Percentiles rank a stretch among this genome's conserved stretches.
Conservation (phyloP, 1,140 invertebrate species). For the Philaenus spumarius region DNA sequence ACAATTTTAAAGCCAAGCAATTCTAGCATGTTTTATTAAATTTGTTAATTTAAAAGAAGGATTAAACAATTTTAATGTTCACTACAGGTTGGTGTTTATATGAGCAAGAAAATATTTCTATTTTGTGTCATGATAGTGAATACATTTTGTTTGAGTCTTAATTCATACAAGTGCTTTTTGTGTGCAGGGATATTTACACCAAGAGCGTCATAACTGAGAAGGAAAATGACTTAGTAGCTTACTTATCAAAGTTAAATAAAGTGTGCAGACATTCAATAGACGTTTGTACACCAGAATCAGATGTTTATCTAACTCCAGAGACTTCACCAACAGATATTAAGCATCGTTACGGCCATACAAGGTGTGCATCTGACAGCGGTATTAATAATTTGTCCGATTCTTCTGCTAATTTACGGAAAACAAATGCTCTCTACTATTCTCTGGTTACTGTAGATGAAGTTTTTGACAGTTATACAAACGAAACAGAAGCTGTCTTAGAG, state of each 20-base stretch:
- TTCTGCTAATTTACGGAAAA: conserved; percentile 5
- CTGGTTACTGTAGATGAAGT: conserved; percentile 31
- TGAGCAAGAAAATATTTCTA: too few relatives aligned
- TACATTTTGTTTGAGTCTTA: too few relatives aligned
- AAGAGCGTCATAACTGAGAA: conserved; percentile 21
- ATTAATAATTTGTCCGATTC: not conserved
- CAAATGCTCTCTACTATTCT: conserved; percentile 27
- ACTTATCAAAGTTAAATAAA: conserved; percentile 18
- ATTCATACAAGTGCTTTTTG: conserved; percentile 1
- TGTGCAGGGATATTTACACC: conserved; percentile 28
- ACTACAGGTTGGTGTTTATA: too few relatives aligned
- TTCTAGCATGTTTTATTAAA: too few relatives aligned
- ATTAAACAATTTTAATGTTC: too few relatives aligned
- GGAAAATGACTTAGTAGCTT: conserved; percentile 24
- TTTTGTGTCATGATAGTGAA: too few relatives aligned
- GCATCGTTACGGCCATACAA: conserved; percentile 4
- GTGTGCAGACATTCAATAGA: conserved; percentile 5
- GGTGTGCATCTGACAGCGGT: conserved; percentile 9
- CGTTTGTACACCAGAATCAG: conserved; percentile 24
- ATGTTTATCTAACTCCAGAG: conserved; percentile 28
- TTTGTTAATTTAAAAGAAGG: too few relatives aligned
- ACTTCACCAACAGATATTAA: conserved; percentile 17
- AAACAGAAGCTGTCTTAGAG: conserved; percentile 22
- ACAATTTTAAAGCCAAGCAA: too few relatives aligned
- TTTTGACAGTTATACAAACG: conserved; percentile 6